Evolutionary conservation across 2,113 vertebrate genomes (phyloP).

Genomic region (Engraulis encrasicolus): DNA sequence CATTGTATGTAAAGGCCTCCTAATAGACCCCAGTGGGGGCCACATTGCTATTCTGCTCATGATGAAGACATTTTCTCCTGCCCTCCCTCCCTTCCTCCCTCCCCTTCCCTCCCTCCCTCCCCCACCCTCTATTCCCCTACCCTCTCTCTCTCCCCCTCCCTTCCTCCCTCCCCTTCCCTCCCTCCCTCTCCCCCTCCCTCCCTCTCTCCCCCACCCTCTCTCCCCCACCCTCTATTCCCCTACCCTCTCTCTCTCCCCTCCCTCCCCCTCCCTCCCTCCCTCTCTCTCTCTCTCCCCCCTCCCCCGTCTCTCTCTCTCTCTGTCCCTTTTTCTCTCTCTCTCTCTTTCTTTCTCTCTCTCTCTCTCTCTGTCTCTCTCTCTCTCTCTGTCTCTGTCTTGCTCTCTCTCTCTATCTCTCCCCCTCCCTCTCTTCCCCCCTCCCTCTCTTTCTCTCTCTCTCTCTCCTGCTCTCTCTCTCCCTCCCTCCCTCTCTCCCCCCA

Average conservation of each 20-base stretch:
- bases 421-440: background rate
- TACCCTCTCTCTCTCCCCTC: background rate
- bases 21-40: conserved; percentile 80
- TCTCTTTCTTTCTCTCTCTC: background rate
- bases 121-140: background rate
- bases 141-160: background rate
- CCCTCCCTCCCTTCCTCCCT: background rate
- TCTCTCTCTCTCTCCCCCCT: conserved; percentile 6
- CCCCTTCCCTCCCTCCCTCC: background rate
- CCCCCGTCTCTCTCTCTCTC: background rate
- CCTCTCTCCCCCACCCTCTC: too few relatives aligned
- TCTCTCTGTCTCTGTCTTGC: background rate
- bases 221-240: background rate
- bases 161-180: background rate
- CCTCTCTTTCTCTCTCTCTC: background rate
- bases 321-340: background rate
- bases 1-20: conserved; percentile 71
- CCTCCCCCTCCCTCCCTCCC: background rate
- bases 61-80: conserved; percentile 70
- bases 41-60: conserved; percentile 75
- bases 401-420: background rate
- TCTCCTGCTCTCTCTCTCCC: too few relatives aligned
- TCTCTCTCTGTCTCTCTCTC: background rate
- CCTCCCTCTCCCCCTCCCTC: background rate
- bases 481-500: background rate